A percentile compares a stretch with the other conserved stretches of the same genome.
phyloP scores from a whole-genome alignment of 2,888 invertebrate species.

The Caenorhabditis imperialis region DNA sequence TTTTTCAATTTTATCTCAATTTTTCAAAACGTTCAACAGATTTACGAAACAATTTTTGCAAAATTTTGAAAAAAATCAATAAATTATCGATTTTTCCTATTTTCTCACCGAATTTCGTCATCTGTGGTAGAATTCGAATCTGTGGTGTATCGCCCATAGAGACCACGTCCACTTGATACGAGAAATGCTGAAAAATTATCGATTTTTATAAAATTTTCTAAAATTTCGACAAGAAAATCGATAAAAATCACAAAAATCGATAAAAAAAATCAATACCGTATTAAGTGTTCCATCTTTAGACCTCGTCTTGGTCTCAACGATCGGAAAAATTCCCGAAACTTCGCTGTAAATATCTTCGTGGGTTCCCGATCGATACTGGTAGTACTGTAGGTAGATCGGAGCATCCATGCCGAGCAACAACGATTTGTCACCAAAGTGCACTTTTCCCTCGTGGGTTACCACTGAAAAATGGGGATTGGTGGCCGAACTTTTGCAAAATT shows the following conservation, averaged over 20 bases:
- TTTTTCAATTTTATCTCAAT: not conserved
- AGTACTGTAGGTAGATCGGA: conserved; percentile 11
- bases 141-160: conserved; percentile 54
- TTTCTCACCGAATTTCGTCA: conserved; percentile 1
- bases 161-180: conserved; percentile 73
- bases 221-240: too few relatives aligned
- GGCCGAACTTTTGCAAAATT: too few relatives aligned
- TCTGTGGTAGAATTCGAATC: conserved; percentile 45
- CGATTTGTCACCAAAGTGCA: conserved; percentile 53
- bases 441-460: conserved; percentile 70
- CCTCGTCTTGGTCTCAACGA: conserved; percentile 18
- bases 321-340: conserved; percentile 60
- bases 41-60: too few relatives aligned
- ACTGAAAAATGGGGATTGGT: conserved; percentile 60
- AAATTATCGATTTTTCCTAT: not conserved
- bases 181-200: conserved; percentile 56
- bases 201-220: not conserved
- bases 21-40: not conserved
- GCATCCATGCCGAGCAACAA: not conserved
- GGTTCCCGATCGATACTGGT: conserved; percentile 10
- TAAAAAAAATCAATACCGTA: not conserved
- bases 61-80: not conserved
- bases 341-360: conserved; percentile 18
- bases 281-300: not conserved
- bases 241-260: too few relatives aligned